Evolutionary conservation across 2,888 invertebrate genomes (phyloP).

Genomic region (Tetheella fluctuosa): DNA sequence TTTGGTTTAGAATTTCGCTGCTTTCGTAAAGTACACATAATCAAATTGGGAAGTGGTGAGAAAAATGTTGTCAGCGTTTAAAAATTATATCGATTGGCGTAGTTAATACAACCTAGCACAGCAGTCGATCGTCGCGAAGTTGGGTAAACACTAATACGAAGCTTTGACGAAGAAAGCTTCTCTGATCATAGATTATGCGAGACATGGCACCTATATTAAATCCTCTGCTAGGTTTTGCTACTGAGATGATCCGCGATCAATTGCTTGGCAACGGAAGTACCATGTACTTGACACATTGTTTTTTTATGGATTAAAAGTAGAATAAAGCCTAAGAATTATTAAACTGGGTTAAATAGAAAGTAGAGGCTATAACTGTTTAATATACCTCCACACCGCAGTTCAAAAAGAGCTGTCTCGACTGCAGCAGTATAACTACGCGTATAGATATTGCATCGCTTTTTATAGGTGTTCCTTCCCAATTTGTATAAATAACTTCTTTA

Average conservation of each 20-base stretch:
- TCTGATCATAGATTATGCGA: slow-evolving; percentile 48
- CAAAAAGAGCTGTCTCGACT: too few species aligned
- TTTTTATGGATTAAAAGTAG: too few species aligned
- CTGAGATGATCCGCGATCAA: neutral
- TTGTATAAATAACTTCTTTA: too few species aligned
- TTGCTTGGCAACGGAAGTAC: neutral
- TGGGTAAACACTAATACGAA: slow-evolving; percentile 74
- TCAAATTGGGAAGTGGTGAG: slow-evolving; percentile 21
- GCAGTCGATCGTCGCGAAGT: slow-evolving; percentile 52
- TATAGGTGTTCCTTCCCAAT: too few species aligned
- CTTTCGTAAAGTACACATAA: too few species aligned
- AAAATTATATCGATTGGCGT: slow-evolving; percentile 57
- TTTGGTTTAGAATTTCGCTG: too few species aligned
- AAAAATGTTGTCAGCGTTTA: slow-evolving; percentile 44
- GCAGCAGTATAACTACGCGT: neutral
- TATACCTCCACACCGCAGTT: too few species aligned
- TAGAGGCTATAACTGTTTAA: too few species aligned
- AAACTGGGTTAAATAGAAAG: too few species aligned
- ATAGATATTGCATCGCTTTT: too few species aligned
- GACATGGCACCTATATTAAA: slow-evolving; percentile 15
- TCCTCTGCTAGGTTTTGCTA: neutral
- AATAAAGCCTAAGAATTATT: too few species aligned
- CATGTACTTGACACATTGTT: too few species aligned
- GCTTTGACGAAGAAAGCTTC: slow-evolving; percentile 56
- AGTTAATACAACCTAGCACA: slow-evolving; percentile 45